Evolutionary conservation across 2,113 vertebrate genomes (phyloP).

Genomic region (Chaetura pelagica): DNA sequence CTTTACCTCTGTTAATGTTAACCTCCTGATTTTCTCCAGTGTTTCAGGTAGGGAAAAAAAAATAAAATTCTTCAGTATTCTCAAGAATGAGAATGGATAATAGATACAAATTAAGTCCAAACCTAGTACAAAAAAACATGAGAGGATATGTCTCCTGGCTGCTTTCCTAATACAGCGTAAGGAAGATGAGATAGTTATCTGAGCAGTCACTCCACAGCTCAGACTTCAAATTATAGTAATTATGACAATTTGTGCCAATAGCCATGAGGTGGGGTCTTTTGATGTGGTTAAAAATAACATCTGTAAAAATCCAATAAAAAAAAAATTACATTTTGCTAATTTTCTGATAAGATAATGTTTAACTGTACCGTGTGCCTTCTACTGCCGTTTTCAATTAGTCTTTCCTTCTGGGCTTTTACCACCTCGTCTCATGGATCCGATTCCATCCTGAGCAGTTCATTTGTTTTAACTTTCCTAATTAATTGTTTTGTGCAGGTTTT

Average conservation of each 20-base stretch:
- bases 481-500: conserved; percentile 84
- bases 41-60: conserved; percentile 76
- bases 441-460: conserved; percentile 75
- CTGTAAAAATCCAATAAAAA: conserved; percentile 82
- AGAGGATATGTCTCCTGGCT: conserved; percentile 76
- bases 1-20: conserved; percentile 78
- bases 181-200: conserved; percentile 79
- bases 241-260: conserved; percentile 85
- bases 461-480: conserved; percentile 85
- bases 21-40: conserved; percentile 79
- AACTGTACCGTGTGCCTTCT: conserved; percentile 73
- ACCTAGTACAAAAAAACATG: conserved; percentile 71
- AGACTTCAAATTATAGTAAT: conserved; percentile 86
- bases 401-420: conserved; percentile 79
- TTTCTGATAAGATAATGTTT: conserved; percentile 86
- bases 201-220: conserved; percentile 74
- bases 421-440: conserved; percentile 72
- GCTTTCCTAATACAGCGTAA: conserved; percentile 67
- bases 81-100: conserved; percentile 80
- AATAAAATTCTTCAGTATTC: conserved; percentile 78
- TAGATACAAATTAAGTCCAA: conserved; percentile 82
- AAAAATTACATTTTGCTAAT: conserved; percentile 87
- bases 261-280: conserved; percentile 83
- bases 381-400: conserved; percentile 80
- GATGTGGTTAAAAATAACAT: conserved; percentile 88